phyloP scores from a whole-genome alignment of 1,140 invertebrate species.

The Cydia fagiglandana region DNA sequence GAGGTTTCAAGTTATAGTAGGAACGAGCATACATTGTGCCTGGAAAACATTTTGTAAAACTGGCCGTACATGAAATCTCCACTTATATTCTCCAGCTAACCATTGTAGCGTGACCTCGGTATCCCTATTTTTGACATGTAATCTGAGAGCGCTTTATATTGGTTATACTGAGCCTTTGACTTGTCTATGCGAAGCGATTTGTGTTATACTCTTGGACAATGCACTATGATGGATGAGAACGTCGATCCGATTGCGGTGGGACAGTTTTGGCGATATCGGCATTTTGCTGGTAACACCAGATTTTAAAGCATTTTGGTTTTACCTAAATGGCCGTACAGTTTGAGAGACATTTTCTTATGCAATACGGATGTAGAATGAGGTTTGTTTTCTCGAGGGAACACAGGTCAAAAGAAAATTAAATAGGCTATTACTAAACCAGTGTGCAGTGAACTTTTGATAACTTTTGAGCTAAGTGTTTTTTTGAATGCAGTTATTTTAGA shows the following conservation, averaged over 20 bases:
- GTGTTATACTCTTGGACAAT: not conserved
- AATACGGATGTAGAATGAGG: not conserved
- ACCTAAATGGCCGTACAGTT: not conserved
- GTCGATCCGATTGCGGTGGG: not conserved
- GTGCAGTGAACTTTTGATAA: no score
- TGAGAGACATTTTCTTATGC: not conserved
- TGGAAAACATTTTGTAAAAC: not conserved
- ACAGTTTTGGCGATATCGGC: not conserved
- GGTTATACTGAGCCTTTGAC: not conserved
- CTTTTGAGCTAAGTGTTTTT: no score
- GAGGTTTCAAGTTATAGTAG: no score
- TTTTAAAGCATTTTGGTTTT: not conserved
- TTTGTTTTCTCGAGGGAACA: no score
- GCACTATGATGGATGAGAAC: not conserved
- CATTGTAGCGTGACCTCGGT: not conserved
- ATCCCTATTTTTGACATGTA: not conserved
- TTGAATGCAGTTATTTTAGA: no score
- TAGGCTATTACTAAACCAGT: no score
- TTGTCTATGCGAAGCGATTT: not conserved
- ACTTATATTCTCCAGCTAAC: not conserved
- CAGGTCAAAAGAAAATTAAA: no score
- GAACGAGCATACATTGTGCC: no score
- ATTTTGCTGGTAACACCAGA: not conserved
- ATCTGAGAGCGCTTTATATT: not conserved
- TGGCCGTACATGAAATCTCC: not conserved